These are phyloP conservation scores for Acrocera orbiculus DNA, from an alignment of 2,888 invertebrate genomes.

Conservation along the genomic window DNA sequence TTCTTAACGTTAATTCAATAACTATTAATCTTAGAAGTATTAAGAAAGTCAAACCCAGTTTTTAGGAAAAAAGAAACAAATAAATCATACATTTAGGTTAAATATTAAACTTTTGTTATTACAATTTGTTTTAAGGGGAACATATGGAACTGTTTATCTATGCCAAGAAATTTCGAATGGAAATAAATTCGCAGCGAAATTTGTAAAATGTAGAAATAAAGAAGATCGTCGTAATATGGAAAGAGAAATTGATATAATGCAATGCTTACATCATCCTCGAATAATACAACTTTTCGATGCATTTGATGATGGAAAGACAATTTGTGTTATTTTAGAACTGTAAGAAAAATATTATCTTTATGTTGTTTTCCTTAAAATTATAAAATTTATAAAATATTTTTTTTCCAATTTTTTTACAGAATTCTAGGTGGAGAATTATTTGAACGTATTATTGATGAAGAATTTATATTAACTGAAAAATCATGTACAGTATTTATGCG, in stretches of 20 bases:
- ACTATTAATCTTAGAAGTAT: too few relatives aligned
- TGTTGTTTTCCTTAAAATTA: not conserved
- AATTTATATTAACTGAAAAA: slow-evolving; percentile 83
- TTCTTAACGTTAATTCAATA: too few relatives aligned
- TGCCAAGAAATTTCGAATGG: slow-evolving; percentile 65
- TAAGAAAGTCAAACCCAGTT: too few relatives aligned
- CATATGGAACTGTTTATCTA: slow-evolving; percentile 81
- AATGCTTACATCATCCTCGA: slow-evolving; percentile 69
- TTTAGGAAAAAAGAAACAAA: too few relatives aligned
- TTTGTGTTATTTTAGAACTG: slow-evolving; percentile 89
- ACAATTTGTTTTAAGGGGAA: slow-evolving; percentile 46
- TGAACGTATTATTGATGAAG: slow-evolving; percentile 89
- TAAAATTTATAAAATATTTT: not conserved
- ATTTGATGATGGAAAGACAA: slow-evolving; percentile 70
- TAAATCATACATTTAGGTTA: not conserved
- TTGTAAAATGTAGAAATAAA: slow-evolving; percentile 57
- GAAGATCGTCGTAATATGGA: slow-evolving; percentile 74
- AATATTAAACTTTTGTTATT: slow-evolving; percentile 3
- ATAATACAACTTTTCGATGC: slow-evolving; percentile 92
- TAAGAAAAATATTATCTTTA: slow-evolving; percentile 44
- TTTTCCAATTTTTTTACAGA: slow-evolving; percentile 36
- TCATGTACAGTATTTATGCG: slow-evolving; percentile 88
- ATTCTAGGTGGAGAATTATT: slow-evolving; percentile 90
- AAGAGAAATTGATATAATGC: slow-evolving; percentile 85
- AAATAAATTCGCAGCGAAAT: slow-evolving; percentile 69